Evolutionary conservation across 2,113 vertebrate genomes (phyloP).

Genomic region (Petroica traversi): DNA sequence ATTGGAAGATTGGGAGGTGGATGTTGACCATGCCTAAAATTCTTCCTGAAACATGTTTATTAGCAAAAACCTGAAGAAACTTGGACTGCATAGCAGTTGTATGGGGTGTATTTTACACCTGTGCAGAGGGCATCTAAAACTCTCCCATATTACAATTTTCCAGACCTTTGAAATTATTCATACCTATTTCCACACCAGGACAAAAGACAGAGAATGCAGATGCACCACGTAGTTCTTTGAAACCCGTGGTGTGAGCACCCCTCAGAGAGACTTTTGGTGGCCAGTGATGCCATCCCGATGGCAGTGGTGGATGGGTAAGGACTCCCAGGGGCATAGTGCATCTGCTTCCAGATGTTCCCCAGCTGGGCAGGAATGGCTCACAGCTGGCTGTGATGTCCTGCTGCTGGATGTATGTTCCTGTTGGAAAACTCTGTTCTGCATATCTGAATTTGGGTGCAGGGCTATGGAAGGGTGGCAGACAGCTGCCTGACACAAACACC

Average conservation of each 20-base stretch:
- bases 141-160: background rate
- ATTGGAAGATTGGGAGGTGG: background rate
- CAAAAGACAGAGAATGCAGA: background rate
- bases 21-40: background rate
- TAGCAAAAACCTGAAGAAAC: background rate
- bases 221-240: background rate
- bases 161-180: background rate
- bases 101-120: background rate
- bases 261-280: background rate
- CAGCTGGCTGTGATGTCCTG: background rate
- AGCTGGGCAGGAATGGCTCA: background rate
- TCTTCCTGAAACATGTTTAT: background rate
- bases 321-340: too few relatives aligned
- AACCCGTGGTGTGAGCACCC: background rate
- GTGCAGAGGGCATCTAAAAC: rapidly evolving
- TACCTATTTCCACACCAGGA: rapidly evolving
- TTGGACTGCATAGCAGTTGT: rapidly evolving
- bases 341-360: background rate
- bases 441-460: background rate
- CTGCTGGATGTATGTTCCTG: rapidly evolving
- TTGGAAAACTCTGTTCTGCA: background rate
- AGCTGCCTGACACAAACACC: background rate
- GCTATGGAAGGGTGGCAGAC: background rate
- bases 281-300: rapidly evolving
- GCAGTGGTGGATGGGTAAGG: background rate